A percentile compares a stretch with the other conserved stretches of the same genome.
Evolutionary conservation across 2,113 vertebrate genomes (phyloP).

Genomic region (Benthochromis sp.): DNA sequence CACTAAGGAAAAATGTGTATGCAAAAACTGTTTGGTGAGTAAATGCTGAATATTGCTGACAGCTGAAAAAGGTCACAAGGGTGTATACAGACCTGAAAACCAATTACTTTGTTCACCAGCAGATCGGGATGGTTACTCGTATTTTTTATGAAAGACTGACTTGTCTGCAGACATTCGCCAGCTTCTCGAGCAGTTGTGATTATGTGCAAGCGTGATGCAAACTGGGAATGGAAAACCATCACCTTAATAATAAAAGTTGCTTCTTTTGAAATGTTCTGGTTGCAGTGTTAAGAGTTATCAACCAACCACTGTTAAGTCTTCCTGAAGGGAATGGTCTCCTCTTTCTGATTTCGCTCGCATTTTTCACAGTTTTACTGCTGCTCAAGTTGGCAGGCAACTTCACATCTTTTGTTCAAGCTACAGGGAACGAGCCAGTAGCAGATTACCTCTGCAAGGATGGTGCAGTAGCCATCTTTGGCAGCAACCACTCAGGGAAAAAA

Average conservation of each 20-base stretch:
- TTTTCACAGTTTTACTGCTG: neutral
- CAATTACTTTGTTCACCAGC: neutral
- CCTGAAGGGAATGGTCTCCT: neutral
- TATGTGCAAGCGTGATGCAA: neutral
- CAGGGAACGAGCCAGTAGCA: neutral
- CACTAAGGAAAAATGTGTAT: neutral
- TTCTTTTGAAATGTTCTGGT: neutral
- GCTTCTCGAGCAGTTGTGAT: neutral
- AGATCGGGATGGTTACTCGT: accelerated
- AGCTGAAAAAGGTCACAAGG: neutral
- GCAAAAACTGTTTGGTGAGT: accelerated
- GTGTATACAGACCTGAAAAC: neutral
- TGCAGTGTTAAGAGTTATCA: neutral
- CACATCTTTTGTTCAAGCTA: neutral
- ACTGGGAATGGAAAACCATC: neutral
- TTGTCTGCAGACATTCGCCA: neutral
- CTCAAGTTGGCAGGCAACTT: neutral
- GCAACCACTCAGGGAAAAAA: neutral
- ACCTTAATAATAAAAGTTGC: neutral
- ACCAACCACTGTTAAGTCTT: neutral
- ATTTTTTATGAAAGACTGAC: neutral
- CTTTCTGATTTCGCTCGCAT: neutral
- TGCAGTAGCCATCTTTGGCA: neutral
- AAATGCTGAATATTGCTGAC: neutral
- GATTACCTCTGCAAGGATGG: neutral